phyloP scores from a whole-genome alignment of 2,888 invertebrate species.

The Meteorus cinctellus region DNA sequence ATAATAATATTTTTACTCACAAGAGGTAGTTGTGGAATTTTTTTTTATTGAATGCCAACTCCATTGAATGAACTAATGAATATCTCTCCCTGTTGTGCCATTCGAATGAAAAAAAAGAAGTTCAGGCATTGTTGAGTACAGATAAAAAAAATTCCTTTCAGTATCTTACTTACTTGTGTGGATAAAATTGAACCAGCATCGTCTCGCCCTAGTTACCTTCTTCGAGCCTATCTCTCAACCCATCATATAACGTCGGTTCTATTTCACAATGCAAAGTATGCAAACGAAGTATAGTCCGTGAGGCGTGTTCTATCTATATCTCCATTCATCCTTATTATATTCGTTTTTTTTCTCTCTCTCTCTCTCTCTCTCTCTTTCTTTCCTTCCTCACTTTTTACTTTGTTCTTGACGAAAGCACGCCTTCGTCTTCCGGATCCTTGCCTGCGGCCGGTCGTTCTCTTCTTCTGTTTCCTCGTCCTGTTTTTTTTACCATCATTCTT shows the following conservation, averaged over 20 bases:
- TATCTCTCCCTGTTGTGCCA: background rate
- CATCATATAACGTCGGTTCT: slow-evolving; percentile 1
- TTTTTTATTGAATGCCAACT: background rate
- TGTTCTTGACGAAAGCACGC: slow-evolving; percentile 11
- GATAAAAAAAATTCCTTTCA: background rate
- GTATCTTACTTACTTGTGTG: background rate
- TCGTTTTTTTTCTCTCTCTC: too few relatives aligned
- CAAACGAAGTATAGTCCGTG: slow-evolving; percentile 24
- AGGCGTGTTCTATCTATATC: slow-evolving; percentile 8
- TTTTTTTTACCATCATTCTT: background rate
- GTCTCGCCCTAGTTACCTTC: slow-evolving; percentile 12
- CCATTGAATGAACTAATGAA: background rate
- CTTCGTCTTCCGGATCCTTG: slow-evolving; percentile 23
- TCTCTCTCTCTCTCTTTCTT: background rate
- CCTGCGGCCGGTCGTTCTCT: background rate
- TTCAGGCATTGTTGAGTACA: background rate
- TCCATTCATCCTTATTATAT: slow-evolving; percentile 9
- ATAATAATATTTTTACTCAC: too few relatives aligned
- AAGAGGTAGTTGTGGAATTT: too few relatives aligned
- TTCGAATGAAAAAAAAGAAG: background rate
- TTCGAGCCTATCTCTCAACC: slow-evolving; percentile 5
- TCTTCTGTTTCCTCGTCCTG: background rate
- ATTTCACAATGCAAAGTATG: slow-evolving; percentile 27
- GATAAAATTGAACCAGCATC: background rate
- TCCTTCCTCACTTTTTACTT: background rate